Conservation (phyloP, 2,113 vertebrate species). For the Catharus fuscescens region DNA sequence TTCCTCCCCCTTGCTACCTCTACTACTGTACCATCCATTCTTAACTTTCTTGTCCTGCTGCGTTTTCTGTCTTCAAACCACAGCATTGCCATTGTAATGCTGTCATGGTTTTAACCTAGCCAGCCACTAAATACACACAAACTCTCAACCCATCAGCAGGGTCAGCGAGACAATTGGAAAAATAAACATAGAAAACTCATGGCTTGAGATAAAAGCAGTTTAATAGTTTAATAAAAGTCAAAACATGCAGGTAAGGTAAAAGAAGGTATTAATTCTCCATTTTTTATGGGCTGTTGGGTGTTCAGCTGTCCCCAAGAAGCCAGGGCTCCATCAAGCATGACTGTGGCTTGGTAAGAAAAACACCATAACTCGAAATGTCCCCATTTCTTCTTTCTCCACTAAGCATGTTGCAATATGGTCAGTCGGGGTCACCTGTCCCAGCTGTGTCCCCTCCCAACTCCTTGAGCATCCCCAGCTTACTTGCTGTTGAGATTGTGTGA, state of each 20-base stretch:
- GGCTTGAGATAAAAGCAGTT: background rate
- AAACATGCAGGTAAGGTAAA: background rate
- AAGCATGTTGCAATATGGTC: background rate
- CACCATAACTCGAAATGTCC: rapidly evolving
- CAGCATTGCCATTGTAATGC: background rate
- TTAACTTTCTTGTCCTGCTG: background rate
- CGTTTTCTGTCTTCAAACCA: background rate
- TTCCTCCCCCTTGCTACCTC: background rate
- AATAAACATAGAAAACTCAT: background rate
- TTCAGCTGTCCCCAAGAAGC: background rate
- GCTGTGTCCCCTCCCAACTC: background rate
- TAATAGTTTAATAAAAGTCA: background rate
- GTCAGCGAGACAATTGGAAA: background rate
- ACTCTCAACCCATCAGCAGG: background rate
- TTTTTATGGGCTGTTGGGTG: background rate
- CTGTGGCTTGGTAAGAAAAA: background rate
- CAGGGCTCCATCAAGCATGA: rapidly evolving
- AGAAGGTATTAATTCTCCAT: background rate
- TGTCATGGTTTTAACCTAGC: background rate
- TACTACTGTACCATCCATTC: background rate
- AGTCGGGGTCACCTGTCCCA: rapidly evolving
- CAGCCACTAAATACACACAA: background rate
- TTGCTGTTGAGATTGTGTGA: rapidly evolving
- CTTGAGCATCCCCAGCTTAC: background rate
- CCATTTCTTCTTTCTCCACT: background rate